A percentile compares a stretch with the other conserved stretches of the same genome.
These are phyloP conservation scores for Mirza zaza DNA, from an alignment of 2,113 vertebrate species.

Conservation along the genomic window DNA sequence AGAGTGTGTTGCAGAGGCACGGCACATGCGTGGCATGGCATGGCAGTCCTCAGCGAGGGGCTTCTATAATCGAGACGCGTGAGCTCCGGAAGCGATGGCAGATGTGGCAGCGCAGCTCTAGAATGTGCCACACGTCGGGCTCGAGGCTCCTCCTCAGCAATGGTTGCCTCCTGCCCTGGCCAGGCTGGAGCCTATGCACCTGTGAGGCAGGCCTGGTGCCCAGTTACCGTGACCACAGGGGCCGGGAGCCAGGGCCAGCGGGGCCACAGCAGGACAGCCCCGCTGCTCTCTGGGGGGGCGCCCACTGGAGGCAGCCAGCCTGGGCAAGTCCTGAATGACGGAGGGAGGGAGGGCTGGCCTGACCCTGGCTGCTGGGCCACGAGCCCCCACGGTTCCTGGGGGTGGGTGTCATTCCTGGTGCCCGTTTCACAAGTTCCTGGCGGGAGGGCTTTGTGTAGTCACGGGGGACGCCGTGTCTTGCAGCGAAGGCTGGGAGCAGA, in stretches of 20 bases:
- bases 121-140: too few species aligned
- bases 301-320: too few species aligned
- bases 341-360: neutral
- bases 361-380: neutral
- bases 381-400: neutral
- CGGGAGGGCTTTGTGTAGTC: neutral
- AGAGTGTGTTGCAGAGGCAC: neutral
- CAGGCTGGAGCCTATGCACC: neutral
- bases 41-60: neutral
- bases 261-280: neutral
- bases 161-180: neutral
- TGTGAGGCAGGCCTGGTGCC: neutral
- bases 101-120: neutral
- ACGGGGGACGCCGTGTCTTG: neutral
- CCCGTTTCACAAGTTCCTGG: neutral
- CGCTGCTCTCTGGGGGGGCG: too few species aligned
- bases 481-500: conserved; percentile 99
- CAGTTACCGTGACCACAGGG: accelerated
- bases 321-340: too few species aligned
- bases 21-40: accelerated
- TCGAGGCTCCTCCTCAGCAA: accelerated
- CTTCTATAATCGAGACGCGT: neutral
- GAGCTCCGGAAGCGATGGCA: neutral
- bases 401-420: neutral
- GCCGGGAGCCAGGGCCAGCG: neutral